Evolutionary conservation across 2,888 invertebrate species (phyloP).

Genomic region (Neoitamus cyanurus): DNA sequence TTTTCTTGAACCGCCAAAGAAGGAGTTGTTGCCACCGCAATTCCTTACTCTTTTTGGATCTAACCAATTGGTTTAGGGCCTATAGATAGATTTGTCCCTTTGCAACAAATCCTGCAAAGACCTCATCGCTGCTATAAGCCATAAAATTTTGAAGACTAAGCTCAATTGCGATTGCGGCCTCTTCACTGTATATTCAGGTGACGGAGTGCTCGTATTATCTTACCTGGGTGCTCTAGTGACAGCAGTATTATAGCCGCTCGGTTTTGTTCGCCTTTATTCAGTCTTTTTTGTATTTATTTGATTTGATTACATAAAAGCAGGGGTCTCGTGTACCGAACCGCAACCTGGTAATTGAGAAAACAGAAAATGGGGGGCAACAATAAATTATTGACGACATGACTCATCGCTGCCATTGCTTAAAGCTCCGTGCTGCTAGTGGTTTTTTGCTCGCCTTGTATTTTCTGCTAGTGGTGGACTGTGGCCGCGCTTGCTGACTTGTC

Average conservation of each 20-base stretch:
- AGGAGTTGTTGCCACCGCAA: not conserved
- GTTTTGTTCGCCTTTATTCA: not conserved
- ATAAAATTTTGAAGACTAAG: not conserved
- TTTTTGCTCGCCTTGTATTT: not conserved
- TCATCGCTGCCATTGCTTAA: slow-evolving; percentile 38
- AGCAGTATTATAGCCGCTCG: not conserved
- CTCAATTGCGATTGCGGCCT: not conserved
- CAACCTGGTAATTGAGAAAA: slow-evolving; percentile 45
- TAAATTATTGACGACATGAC: slow-evolving; percentile 44
- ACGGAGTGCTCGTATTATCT: slow-evolving; percentile 8
- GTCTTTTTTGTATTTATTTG: slow-evolving; percentile 18
- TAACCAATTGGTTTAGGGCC: not conserved
- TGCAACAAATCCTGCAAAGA: not conserved
- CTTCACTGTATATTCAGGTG: slow-evolving; percentile 19
- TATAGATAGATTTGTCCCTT: not conserved
- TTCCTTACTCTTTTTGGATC: not conserved
- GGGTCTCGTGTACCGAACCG: slow-evolving; percentile 44
- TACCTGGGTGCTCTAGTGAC: slow-evolving; percentile 1
- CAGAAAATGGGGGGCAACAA: slow-evolving; percentile 37
- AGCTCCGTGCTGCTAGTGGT: not conserved
- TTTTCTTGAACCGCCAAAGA: not conserved
- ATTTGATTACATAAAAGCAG: slow-evolving; percentile 43
- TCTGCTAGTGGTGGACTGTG: not conserved
- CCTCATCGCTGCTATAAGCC: not conserved
- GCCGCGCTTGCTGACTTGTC: not conserved